These are phyloP conservation scores for Pituophis catenifer DNA, from an alignment of 2,113 vertebrate genomes.

Conservation along the genomic window DNA sequence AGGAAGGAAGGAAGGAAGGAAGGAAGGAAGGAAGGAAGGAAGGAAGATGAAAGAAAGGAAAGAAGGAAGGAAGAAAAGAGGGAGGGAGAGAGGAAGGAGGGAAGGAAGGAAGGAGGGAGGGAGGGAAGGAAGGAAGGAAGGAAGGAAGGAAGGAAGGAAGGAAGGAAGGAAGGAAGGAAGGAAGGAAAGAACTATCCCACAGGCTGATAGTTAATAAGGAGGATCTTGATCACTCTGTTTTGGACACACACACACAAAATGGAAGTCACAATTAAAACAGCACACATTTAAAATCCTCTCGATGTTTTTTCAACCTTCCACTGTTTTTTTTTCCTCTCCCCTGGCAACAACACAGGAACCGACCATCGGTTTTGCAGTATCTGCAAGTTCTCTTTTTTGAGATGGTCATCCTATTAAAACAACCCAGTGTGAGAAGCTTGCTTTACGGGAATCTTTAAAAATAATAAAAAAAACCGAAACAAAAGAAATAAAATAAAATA, in stretches of 20 bases:
- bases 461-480: background rate
- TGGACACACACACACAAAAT: slow-evolving; percentile 56
- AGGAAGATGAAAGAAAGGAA: slow-evolving; percentile 18
- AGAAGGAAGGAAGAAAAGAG: background rate
- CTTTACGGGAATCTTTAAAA: slow-evolving; percentile 48
- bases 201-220: slow-evolving; percentile 80
- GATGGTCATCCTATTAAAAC: slow-evolving; percentile 68
- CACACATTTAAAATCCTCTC: slow-evolving; percentile 72
- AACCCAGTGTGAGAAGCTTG: slow-evolving; percentile 59
- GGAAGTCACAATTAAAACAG: slow-evolving; percentile 74
- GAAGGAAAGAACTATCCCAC: slow-evolving; percentile 76
- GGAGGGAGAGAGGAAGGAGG: accelerated
- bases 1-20: too few relatives aligned
- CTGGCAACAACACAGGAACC: slow-evolving; percentile 23
- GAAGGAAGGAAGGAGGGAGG: too few relatives aligned
- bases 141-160: slow-evolving; percentile 63
- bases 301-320: slow-evolving; percentile 67
- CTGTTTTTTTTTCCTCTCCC: slow-evolving; percentile 28
- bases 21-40: too few relatives aligned
- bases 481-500: background rate
- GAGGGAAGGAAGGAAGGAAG: too few relatives aligned
- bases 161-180: slow-evolving; percentile 45
- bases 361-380: slow-evolving; percentile 62
- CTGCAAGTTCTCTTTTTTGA: slow-evolving; percentile 64
- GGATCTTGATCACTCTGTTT: slow-evolving; percentile 77